A percentile compares a stretch with the other conserved stretches of the same genome.
Conservation (phyloP, 2,797 vertebrate species). For the Poliocrania exsul region DNA sequence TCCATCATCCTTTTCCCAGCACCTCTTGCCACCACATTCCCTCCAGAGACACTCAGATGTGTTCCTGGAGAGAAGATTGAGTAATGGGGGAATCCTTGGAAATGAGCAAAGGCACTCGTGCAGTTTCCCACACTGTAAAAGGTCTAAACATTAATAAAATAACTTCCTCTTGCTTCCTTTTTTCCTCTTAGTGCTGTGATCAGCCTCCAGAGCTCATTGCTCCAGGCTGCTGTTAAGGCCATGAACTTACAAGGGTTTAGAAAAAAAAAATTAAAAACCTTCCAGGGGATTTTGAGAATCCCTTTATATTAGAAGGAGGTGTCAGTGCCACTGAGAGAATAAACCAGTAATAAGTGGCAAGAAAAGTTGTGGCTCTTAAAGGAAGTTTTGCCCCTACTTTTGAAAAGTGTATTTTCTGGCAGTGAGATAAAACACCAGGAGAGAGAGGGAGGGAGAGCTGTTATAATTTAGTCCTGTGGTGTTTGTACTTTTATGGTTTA, state of each 20-base stretch:
- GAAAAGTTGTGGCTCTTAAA: background rate
- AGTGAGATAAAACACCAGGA: background rate
- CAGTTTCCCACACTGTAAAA: background rate
- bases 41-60: background rate
- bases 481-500: background rate
- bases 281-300: conserved; percentile 18
- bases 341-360: background rate
- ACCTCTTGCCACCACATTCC: background rate
- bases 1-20: background rate
- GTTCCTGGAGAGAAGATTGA: background rate
- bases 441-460: background rate
- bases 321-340: background rate
- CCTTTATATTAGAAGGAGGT: conserved; percentile 13
- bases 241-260: conserved; percentile 16
- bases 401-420: background rate
- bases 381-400: background rate
- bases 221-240: background rate
- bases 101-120: background rate
- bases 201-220: conserved; percentile 6
- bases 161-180: background rate
- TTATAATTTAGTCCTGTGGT: background rate
- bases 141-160: conserved; percentile 1
- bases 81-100: conserved; percentile 20
- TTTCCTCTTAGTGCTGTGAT: background rate
- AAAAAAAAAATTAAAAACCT: background rate